These are phyloP conservation scores for Blennius ocellaris DNA, from an alignment of 2,113 vertebrate species.

Conservation along the genomic window DNA sequence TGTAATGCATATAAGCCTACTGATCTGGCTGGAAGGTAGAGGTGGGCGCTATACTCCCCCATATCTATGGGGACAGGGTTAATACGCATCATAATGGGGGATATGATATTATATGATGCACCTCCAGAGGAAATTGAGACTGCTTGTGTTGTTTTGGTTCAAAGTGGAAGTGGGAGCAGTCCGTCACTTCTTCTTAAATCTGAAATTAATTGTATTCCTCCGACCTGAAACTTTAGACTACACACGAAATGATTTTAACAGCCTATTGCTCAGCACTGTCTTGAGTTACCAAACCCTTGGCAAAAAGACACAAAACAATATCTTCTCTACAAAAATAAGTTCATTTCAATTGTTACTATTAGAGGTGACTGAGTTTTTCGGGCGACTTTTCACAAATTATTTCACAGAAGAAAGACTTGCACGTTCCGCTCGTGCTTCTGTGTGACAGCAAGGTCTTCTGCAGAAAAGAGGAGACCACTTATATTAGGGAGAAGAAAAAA, in stretches of 20 bases:
- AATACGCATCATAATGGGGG: too few relatives aligned
- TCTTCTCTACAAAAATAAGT: slow-evolving; percentile 10
- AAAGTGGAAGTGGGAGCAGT: slow-evolving; percentile 20
- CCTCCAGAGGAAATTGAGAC: slow-evolving; percentile 9
- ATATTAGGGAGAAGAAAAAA: slow-evolving; percentile 16
- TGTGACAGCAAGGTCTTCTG: slow-evolving; percentile 36
- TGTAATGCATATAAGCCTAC: too few relatives aligned
- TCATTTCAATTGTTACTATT: neutral
- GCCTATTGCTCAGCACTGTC: slow-evolving; percentile 50
- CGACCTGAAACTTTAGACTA: slow-evolving; percentile 65
- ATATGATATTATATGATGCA: neutral
- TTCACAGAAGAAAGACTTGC: neutral
- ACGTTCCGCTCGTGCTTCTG: slow-evolving; percentile 19
- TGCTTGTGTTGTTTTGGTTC: neutral
- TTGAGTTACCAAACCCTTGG: slow-evolving; percentile 42
- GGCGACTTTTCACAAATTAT: slow-evolving; percentile 27
- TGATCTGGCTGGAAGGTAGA: too few relatives aligned
- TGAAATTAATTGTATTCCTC: slow-evolving; percentile 61
- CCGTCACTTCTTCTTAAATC: slow-evolving; percentile 70
- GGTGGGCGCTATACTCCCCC: too few relatives aligned
- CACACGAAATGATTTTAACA: slow-evolving; percentile 62
- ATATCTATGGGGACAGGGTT: too few relatives aligned
- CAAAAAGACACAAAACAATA: slow-evolving; percentile 34
- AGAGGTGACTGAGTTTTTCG: slow-evolving; percentile 3
- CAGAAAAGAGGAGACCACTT: slow-evolving; percentile 38